Evolutionary conservation across 2,113 vertebrate genomes (phyloP), one percentile per base, ranked within the genome.

Genomic region (Plestiodon gilberti): DNA sequence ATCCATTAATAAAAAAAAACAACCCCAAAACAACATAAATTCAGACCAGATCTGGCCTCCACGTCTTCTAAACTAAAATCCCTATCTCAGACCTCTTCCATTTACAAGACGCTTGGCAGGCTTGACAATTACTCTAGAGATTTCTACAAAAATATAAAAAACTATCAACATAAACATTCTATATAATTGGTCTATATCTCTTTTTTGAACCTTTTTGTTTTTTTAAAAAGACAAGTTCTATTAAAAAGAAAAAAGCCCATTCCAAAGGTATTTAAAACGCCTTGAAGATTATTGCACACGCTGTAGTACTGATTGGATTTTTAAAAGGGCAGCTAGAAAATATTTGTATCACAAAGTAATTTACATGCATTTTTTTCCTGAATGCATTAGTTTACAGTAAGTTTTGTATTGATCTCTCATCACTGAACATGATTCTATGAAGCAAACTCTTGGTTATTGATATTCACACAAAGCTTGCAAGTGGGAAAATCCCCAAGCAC

Each of bases 101-200:
- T 83, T 89, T 80, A 87, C 90, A 90, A 91, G 87, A 88, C 30
- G 91, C 91, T 93, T 89, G 0, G 15, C 83, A 43, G 87, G 85
- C 64, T 93, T 93, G 28, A 94, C 65, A 93, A 91, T 93, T 90
- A 92, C 88, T 90, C 93, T 93, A 92, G 61, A 90, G 91, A 94
- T 94, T 90, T 93, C 93, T 95, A 96, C 89, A 95, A 95, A 96
- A 95, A 95, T 96, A 94, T 93, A 81, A 96, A 95, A 89, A 89
- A 94, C 93, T 90, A 95, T 95, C 93, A 96, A 93, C 91, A 92
- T 89, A 95, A 95, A 85, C 92, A 92, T 92, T 95, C 93, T 93
- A 95, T 87, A 94, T 95, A 95, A 93, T 93, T 92, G 90, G 65
- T 87, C 85, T 93, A 93, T 94, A 96, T 93, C 95, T 88, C 95